A percentile compares a stretch with the other conserved stretches of the same genome.
Conservation (phyloP, 2,888 invertebrate species). For the Podabrus alpinus region DNA sequence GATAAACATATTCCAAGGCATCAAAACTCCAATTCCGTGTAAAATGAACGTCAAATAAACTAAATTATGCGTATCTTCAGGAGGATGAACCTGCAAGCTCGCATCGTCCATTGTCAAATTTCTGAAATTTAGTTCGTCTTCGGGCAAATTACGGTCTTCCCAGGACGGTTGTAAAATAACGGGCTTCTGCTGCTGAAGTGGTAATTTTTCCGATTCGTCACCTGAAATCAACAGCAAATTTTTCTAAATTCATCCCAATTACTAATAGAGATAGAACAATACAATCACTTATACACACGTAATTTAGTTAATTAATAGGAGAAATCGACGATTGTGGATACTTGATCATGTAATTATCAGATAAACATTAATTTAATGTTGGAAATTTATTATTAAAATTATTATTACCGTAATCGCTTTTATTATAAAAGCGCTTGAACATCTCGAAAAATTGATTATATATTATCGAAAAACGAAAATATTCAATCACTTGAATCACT, state of each 20-base stretch:
- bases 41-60: constrained; percentile 88
- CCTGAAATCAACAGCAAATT: neutral
- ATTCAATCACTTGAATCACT: neutral
- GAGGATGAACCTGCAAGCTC: constrained; percentile 74
- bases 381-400: neutral
- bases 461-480: neutral
- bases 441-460: neutral
- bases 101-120: constrained; percentile 70
- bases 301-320: neutral
- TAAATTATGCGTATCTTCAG: constrained; percentile 76
- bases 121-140: constrained; percentile 79
- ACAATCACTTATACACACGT: neutral
- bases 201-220: constrained; percentile 61
- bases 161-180: constrained; percentile 85
- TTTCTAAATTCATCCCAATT: neutral
- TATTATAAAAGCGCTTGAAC: neutral
- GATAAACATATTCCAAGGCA: constrained; percentile 99
- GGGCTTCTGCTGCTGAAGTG: constrained; percentile 75
- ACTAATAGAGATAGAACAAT: neutral
- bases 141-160: constrained; percentile 83
- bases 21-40: constrained; percentile 91
- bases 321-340: neutral
- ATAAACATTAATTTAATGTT: neutral
- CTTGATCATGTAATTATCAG: neutral
- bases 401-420: neutral